Base-by-base conservation (phyloP, 2,888 invertebrate genomes). In the Caenorhabditis afra region DNA sequence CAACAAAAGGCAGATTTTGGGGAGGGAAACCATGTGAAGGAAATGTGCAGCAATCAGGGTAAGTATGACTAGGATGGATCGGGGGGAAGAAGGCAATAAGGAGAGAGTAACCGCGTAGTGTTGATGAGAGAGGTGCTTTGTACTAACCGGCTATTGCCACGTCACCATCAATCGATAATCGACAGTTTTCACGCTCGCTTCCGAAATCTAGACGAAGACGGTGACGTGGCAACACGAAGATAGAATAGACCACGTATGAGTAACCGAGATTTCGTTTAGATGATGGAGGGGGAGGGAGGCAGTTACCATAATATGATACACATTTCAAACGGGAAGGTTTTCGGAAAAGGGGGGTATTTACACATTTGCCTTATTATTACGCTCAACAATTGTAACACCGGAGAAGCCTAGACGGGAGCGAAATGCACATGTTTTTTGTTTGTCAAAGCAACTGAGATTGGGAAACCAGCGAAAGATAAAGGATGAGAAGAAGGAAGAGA, bases 331-430 rank as follows among this genome's bases (percentile, higher is more conserved):
- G 45, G n/a, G n/a, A n/a, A n/a, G n/a, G n/a, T n/a, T n/a, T n/a
- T n/a, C n/a, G n/a, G n/a, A n/a, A n/a, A n/a, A n/a, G n/a, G 45
- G 45, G 45, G 20, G 58, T 50, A 67, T 68, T 44, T 50, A 58
- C 50, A 65, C 64, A 65, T 53, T 57, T 62, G 64, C 73, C 61
- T 73, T 68, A 68, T 59, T 71, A 62, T 64, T 71, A 57, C 71
- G 64, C 73, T 73, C 73, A 73, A 73, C 73, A 73, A 73, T 73
- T 64, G 64, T 73, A 73, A 57, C 64, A 73, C 73, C 57, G 71
- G 62, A 64, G 35, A 47, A 45, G 68, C 44, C 49, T 59, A 39
- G 61, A 47, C 16, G 39, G 20, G 47, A 35, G 55, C 45, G 64
- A 73, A 73, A 73, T 73, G 73, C 73, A 73, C 73, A 73, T 73